phyloP scores from a whole-genome alignment of 2,797 vertebrate species.

The Hybognathus amarus region DNA sequence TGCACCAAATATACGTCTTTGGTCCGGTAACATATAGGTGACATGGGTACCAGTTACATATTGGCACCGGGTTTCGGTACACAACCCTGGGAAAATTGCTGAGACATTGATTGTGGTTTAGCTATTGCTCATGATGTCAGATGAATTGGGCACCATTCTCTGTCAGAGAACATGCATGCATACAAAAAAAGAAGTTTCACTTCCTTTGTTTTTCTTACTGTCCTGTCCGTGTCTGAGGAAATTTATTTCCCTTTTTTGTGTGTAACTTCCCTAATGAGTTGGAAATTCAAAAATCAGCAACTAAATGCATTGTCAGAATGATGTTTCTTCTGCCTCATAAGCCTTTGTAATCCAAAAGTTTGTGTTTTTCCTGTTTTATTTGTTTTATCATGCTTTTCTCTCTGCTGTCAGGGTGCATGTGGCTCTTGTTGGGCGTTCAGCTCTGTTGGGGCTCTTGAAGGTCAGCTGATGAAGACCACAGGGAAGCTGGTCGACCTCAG shows the following conservation, averaged over 20 bases:
- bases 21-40: too few species aligned
- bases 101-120: not conserved
- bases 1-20: too few species aligned
- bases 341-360: not conserved
- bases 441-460: constrained; percentile 86
- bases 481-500: constrained; percentile 86
- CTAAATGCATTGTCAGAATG: not conserved
- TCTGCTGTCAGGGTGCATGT: constrained; percentile 76
- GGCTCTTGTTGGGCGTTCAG: constrained; percentile 95
- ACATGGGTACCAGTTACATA: too few species aligned
- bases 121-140: not conserved
- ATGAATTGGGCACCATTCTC: not conserved
- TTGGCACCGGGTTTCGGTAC: too few species aligned
- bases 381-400: not conserved
- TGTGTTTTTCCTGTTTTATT: not conserved
- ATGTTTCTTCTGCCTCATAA: not conserved
- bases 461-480: constrained; percentile 81
- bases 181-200: not conserved
- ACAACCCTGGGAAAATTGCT: not conserved
- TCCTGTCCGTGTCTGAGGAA: not conserved
- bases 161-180: not conserved
- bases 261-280: constrained; percentile 9
- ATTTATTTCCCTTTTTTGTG: not conserved
- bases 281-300: not conserved
- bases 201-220: not conserved